phyloP scores from a whole-genome alignment of 2,888 invertebrate genomes.

The Drosophila macrospina region DNA sequence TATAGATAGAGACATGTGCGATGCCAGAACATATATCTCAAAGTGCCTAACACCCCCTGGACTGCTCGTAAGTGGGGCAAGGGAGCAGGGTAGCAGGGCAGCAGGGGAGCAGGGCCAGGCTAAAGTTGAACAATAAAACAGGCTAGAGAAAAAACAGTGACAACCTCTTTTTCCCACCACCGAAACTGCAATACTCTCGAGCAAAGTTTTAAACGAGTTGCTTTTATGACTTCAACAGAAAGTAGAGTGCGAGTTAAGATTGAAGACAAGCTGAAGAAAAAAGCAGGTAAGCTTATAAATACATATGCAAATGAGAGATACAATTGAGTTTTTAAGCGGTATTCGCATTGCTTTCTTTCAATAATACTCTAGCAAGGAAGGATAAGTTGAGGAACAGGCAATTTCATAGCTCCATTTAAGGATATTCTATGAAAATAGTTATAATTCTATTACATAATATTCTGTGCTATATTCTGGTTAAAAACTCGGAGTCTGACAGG shows the following conservation, averaged over 20 bases:
- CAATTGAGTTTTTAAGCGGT: background rate
- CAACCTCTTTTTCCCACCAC: background rate
- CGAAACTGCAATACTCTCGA: constrained; percentile 43
- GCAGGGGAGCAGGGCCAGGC: background rate
- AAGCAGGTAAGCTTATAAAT: background rate
- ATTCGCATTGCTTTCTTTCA: background rate
- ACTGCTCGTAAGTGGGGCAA: constrained; percentile 25
- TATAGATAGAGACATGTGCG: constrained; percentile 80
- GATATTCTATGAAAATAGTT: background rate
- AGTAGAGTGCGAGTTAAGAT: background rate
- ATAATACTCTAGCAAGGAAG: background rate
- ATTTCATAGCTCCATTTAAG: background rate
- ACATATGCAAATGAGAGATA: no score
- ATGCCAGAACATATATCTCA: constrained; percentile 49
- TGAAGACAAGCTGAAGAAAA: background rate
- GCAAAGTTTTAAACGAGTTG: constrained; percentile 45
- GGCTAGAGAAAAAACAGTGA: constrained; percentile 25
- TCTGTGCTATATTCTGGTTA: no score
- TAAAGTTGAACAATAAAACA: constrained; percentile 59
- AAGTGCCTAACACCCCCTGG: constrained; percentile 36
- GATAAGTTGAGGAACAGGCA: background rate
- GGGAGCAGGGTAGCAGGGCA: background rate
- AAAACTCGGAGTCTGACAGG: no score
- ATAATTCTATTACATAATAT: no score
- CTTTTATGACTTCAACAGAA: constrained; percentile 29